phyloP scores from a whole-genome alignment of 2,113 vertebrate species.

The Chunga burmeisteri region DNA sequence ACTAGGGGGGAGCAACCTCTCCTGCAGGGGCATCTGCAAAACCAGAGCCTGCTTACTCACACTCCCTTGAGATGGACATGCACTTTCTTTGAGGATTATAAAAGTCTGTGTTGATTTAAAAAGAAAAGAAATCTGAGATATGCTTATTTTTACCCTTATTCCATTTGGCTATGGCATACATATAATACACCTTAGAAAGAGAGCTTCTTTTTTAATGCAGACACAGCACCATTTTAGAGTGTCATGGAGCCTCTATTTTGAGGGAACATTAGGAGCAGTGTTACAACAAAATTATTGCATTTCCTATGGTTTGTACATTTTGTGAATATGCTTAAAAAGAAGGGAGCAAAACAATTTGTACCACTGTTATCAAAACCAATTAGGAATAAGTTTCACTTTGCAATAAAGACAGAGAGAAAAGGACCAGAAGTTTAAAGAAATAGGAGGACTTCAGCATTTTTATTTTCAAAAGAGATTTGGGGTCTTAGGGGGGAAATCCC shows the following conservation, averaged over 20 bases:
- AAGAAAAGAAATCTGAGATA: neutral
- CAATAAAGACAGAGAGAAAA: neutral
- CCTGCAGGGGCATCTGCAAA: neutral
- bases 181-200: neutral
- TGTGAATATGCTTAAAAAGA: neutral
- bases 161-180: neutral
- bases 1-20: neutral
- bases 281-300: neutral
- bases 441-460: neutral
- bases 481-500: neutral
- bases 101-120: neutral
- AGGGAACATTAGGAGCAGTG: neutral
- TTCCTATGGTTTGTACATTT: neutral
- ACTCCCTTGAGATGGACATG: fast-evolving
- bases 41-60: neutral
- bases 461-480: neutral
- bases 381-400: neutral
- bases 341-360: neutral
- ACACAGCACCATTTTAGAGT: neutral
- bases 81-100: neutral
- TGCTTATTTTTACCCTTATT: neutral
- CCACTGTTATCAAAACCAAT: neutral
- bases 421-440: neutral
- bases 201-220: neutral
- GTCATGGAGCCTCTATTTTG: neutral